Base-by-base conservation (phyloP, 2,797 vertebrate genomes). In the Sebastes nivosus region DNA sequence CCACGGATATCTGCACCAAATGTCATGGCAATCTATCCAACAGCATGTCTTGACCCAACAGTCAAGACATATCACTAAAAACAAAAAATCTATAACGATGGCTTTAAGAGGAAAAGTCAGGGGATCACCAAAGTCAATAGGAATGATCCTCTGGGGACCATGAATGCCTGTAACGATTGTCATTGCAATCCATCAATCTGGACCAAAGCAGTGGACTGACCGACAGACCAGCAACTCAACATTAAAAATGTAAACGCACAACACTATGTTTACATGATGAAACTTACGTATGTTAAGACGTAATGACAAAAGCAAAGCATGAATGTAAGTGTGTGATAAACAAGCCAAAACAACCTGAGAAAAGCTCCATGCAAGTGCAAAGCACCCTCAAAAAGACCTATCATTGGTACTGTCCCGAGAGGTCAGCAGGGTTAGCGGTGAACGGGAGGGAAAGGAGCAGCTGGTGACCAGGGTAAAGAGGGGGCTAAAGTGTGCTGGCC, bases 401-500 rank as follows among this genome's bases (percentile, higher is more conserved):
- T 75, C 30, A 27, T 3, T 68, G 54, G 24, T 9, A 70, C 61
- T 73, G 55, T 77, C 54, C 79, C 2, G 4, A 61, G 54, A 79
- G 87, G 69, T 90, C 82, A 63, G 38, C 5, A 0, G 36, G 74
- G 72, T 72, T 72, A 67, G 64, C 16, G 6, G 50, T 60, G 77
- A 70, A 77, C 10, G 12, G 67, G 86, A 91, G 67, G 75, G 86
- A 87, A 89, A 80, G 81, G 64, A 90, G 82, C 92, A 93, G 91
- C 90, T 92, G 94, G 86, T 86, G 80, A 89, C 73, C 84, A 66
- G 85, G 74, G 79, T 73, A 84, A 87, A 87, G 67, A 77, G 68
- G 75, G 77, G 73, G 58, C 24, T 42, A 12, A 52, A 63, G 82
- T 73, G 66, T 72, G 60, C 68, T 72, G 77, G 80, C 67, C 82